Evolutionary conservation across 2,113 vertebrate species (phyloP), one percentile per base, ranked within the genome.

Genomic region (Ia io): DNA sequence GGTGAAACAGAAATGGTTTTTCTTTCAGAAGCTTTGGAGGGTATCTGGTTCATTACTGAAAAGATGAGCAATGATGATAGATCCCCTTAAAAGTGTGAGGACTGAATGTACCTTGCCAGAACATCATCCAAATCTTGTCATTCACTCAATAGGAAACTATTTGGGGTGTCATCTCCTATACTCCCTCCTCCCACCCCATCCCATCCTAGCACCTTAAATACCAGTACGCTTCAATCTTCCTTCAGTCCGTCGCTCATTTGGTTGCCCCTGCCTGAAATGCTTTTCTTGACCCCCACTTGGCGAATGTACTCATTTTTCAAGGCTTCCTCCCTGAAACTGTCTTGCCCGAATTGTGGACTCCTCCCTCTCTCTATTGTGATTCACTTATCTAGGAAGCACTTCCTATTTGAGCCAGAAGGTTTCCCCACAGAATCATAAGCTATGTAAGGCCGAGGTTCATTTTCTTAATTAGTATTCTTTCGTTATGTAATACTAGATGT

Each of bases 381-480:
- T 88, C 53, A 49, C 5, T 47, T 56, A 5, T 35, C 42, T 67
- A 5, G 56, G 69, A 35, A 69, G 25, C 35, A 59, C 16, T 53
- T 30, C 20, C 6, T 40, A 37, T 83, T 83, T 85, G 4, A 23
- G 12, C 1, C 23, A 35, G 56, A 76, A 86, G 78, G 0, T 51
- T 79, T 92, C 37, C 20, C 42, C 22, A 35, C 6, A 69, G 53
- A n/a, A 10, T 0, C n/a, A 1, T 70, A 9, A 83, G 17, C 74
- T 83, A 22, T 28, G 0, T 44, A 37, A n/a, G 51, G 73, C 47
- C 49, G 47, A 56, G 28, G 44, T n/a, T 69, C 8, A 47, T 53
- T 92, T 90, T 89, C 44, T 86, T 79, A 37, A 88, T 40, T 77
- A 40, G 67, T 61, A 13, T 61, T 82, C 32, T 67, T 88, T 95